Evolutionary conservation across 2,888 invertebrate species (phyloP), one percentile per base, ranked within the genome.

Genomic region (Limnephilus rhombicus): DNA sequence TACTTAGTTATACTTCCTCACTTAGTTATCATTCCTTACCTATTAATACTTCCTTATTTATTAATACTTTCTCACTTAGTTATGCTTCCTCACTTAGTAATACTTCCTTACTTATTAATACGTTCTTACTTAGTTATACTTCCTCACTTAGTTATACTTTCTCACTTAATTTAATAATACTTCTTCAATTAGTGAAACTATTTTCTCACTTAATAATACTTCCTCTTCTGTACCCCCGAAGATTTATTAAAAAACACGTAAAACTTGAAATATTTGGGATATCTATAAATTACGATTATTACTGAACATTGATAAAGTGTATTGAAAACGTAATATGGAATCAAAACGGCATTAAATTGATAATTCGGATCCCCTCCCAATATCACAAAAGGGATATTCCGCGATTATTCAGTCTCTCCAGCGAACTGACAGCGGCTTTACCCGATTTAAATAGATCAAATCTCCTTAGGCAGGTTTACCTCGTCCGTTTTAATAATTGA

Each of bases 401-500:
- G 15, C 83, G 31, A 83, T 83, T 83, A 83, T 83, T 83, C 37
- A 83, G 31, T 83, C 37, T 68, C 68, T 82, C 90, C 90, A 24
- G 37, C 49, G 53, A 85, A 68, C 80, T 82, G 85, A 85, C 81
- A 85, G 41, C 68, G 85, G 92, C 34, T 92, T 92, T 90, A 31
- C 85, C 45, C 85, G 86, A 92, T 90, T 92, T 90, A 92, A 92
- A 90, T 90, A 86, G 90, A 86, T 89, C 49, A 86, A 90, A 92
- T 92, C 90, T 92, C 92, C 85, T 83, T 68, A 80, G 80, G 80
- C 81, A 90, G 29, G 82, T 92, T 88, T 88, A 68, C 80, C 88
- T 80, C 86, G 88, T 80, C 90, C 87, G 83, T 90, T 82, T 90
- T 86, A 92, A 88, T 90, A 88, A 90, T 92, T 92, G 90, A 88